Conservation (phyloP, 92 coral and sea anemone species). For the Porites lobata region DNA sequence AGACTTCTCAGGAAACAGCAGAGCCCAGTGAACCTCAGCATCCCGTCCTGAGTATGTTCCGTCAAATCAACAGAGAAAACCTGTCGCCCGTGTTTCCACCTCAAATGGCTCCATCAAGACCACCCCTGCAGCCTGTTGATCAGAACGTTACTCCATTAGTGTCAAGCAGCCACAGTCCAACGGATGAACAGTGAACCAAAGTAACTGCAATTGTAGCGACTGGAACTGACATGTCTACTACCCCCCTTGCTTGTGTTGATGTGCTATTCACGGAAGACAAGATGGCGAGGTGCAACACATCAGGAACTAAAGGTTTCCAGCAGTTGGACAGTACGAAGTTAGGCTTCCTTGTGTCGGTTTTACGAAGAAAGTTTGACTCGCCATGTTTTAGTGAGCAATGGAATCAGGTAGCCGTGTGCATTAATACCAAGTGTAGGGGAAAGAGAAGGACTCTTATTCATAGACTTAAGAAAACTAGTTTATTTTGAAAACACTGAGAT, state of each 20-base stretch:
- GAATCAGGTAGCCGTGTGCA: constrained; percentile 30
- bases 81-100: constrained; percentile 6
- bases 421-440: constrained; percentile 69
- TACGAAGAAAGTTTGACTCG: constrained; percentile 52
- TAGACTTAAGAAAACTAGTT: constrained; percentile 44
- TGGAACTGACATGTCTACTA: constrained; percentile 25
- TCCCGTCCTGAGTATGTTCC: neutral
- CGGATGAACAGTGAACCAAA: constrained; percentile 44
- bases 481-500: constrained; percentile 8
- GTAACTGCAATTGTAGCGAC: constrained; percentile 12
- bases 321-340: constrained; percentile 53
- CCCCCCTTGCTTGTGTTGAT: constrained; percentile 55
- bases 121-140: constrained; percentile 10
- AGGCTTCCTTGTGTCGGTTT: constrained; percentile 33
- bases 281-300: constrained; percentile 58
- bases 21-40: neutral
- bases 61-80: neutral
- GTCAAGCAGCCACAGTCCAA: constrained; percentile 17
- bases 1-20: constrained; percentile 15
- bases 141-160: neutral
- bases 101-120: constrained; percentile 20
- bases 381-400: constrained; percentile 57
- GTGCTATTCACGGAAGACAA: constrained; percentile 63
- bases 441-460: constrained; percentile 70
- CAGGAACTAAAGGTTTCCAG: constrained; percentile 63